Evolutionary conservation across 2,888 invertebrate genomes (phyloP), one percentile per base, ranked within the genome.

Genomic region (Orthosia cruda): DNA sequence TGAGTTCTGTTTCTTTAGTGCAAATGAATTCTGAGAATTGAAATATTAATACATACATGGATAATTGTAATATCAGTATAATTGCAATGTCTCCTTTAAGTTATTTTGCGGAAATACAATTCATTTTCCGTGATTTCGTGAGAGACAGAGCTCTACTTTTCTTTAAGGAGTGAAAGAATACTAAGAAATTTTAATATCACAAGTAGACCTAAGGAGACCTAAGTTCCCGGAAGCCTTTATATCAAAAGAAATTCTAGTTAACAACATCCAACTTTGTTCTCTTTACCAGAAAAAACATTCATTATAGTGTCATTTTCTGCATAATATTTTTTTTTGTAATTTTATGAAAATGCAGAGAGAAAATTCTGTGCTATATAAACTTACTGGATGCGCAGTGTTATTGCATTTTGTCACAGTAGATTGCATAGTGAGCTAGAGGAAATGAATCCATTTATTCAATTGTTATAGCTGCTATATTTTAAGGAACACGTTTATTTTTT

Each of bases 371-470:
- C 3, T 49, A n/a, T 50, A 32, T 62, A 26, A 77, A 50, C 69
- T 62, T 52, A 57, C 16, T 32, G 3, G 20, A n/a, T 45, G 26
- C 54, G 13, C 20, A 50, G 16, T 47, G 45, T 32, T 63, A 78
- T 62, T 71, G 16, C 26, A 50, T 77, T 77, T 55, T 7, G 32
- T 77, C 54, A 45, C 40, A 15, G 40, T 16, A 26, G 11, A 55
- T 20, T 20, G 59, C 59, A 13, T 18, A 61, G n/a, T 13, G 15
- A 26, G 54, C 54, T 54, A 18, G 40, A 26, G 40, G 26, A 47
- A 69, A 77, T 69, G 13, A 61, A 50, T 1, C 20, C 20, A 77
- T 55, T 75, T 40, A 20, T 26, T 77, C 16, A 26, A 52, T 26
- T 47, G 15, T 7, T 52, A n/a, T 58, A 20, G n/a, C 15, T 54